Percentiles rank a stretch among this genome's conserved stretches.
Conservation (phyloP, 2,797 vertebrate genomes). For the Stomatorhinus walkeri region DNA sequence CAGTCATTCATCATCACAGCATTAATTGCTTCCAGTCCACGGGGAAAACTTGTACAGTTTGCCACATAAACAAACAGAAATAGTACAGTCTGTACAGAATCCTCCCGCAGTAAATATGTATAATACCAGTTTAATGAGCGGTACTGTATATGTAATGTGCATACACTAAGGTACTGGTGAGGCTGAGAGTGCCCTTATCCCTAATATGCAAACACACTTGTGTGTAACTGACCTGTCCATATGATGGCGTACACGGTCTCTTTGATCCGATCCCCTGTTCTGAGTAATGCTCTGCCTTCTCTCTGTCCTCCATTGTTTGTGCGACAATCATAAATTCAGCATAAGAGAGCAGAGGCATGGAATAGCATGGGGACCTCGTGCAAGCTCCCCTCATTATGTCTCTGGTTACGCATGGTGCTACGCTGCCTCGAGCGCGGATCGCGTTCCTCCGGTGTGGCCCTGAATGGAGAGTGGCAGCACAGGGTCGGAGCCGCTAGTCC, state of each 20-base stretch:
- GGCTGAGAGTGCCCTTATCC: not conserved
- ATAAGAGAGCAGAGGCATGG: not conserved
- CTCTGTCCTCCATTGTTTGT: not conserved
- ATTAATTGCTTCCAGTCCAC: not conserved
- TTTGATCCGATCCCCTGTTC: not conserved
- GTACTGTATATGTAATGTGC: not conserved
- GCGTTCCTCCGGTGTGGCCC: not conserved
- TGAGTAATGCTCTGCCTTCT: not conserved
- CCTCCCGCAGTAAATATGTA: not conserved
- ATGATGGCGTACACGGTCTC: not conserved
- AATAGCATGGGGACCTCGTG: not conserved
- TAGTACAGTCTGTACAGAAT: conserved; percentile 1
- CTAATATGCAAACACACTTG: not conserved
- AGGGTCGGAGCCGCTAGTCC: not conserved
- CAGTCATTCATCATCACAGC: not conserved
- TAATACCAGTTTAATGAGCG: not conserved
- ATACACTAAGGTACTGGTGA: not conserved
- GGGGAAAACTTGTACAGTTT: conserved; percentile 15
- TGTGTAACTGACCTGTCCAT: not conserved
- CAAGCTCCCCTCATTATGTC: not conserved
- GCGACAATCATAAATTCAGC: not conserved
- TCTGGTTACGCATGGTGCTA: conserved; percentile 13
- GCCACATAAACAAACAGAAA: not conserved
- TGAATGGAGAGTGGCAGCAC: not conserved
- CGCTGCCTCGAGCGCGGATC: not conserved